Conservation (phyloP, 2,797 vertebrate genomes). For the Galaxias olidus region DNA sequence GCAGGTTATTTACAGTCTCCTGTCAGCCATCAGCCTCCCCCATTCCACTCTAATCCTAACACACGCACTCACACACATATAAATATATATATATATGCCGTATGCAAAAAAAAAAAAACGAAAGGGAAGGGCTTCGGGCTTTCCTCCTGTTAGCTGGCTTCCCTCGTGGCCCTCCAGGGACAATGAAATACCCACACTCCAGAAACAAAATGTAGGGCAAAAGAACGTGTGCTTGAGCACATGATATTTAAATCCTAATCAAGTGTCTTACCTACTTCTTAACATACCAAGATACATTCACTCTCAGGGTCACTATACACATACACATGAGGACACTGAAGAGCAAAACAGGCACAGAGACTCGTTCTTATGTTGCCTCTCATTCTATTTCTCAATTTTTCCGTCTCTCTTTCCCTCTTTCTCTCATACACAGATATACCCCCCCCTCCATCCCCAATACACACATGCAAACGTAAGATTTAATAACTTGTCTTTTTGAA, state of each 20-base stretch:
- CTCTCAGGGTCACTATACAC: too few relatives aligned
- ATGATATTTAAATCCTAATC: conserved; percentile 44
- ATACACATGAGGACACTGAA: conserved; percentile 1
- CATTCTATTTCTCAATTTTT: too few relatives aligned
- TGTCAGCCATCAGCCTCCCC: conserved; percentile 27
- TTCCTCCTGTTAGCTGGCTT: neutral
- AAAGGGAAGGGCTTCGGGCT: neutral
- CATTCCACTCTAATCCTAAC: conserved; percentile 14
- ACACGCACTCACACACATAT: conserved; percentile 13
- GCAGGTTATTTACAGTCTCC: neutral
- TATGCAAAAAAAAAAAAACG: neutral
- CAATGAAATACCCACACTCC: neutral
- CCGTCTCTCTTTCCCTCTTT: too few relatives aligned
- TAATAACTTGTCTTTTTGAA: too few relatives aligned
- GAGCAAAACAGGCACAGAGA: conserved; percentile 33
- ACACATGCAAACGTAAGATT: too few relatives aligned
- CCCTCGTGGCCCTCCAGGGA: neutral
- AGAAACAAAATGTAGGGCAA: too few relatives aligned
- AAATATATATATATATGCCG: neutral
- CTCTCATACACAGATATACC: too few relatives aligned
- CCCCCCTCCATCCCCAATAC: too few relatives aligned
- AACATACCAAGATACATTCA: conserved; percentile 9
- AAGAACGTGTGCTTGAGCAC: neutral
- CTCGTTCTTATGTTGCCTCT: neutral
- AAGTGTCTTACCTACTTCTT: conserved; percentile 24